These are phyloP conservation scores for Oxygymnocypris stewartii DNA, from an alignment of 2,113 vertebrate species.

Conservation along the genomic window DNA sequence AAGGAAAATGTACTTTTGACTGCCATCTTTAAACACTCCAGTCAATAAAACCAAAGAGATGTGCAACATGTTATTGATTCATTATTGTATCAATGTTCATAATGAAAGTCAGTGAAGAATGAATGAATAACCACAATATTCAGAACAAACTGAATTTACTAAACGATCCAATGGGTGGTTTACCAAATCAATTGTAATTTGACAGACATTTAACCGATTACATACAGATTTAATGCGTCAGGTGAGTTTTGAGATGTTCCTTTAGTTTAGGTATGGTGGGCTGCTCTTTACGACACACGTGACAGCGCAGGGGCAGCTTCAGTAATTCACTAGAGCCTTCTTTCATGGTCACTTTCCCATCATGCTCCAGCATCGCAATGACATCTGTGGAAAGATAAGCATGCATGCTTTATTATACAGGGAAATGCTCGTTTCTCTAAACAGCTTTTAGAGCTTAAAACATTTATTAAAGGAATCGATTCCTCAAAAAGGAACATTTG, in stretches of 20 bases:
- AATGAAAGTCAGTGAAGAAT: not conserved
- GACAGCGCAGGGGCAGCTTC: slow-evolving; percentile 85
- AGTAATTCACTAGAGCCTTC: slow-evolving; percentile 79
- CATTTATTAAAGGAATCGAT: not conserved
- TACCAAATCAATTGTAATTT: not conserved
- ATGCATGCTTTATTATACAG: not conserved
- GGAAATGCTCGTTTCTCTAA: not conserved
- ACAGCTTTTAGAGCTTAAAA: not conserved
- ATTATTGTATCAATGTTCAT: not conserved
- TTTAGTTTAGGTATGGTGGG: slow-evolving; percentile 90
- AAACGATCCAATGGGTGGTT: not conserved
- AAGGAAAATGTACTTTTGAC: not conserved
- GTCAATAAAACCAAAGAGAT: slow-evolving; percentile 23
- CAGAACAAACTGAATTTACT: not conserved
- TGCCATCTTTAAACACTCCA: not conserved
- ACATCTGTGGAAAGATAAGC: slow-evolving; percentile 75
- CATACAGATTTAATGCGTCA: slow-evolving; percentile 43
- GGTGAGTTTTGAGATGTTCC: slow-evolving; percentile 85
- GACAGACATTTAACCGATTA: not conserved
- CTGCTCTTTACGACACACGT: slow-evolving; percentile 80
- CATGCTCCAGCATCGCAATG: slow-evolving; percentile 84
- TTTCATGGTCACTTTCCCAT: slow-evolving; percentile 80
- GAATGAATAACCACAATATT: not conserved
- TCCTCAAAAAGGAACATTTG: not conserved
- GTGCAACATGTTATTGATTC: not conserved